Percentiles rank a stretch among this genome's conserved stretches.
These are phyloP conservation scores for Eilema caniola DNA, from an alignment of 2,888 invertebrate species.

Conservation along the genomic window DNA sequence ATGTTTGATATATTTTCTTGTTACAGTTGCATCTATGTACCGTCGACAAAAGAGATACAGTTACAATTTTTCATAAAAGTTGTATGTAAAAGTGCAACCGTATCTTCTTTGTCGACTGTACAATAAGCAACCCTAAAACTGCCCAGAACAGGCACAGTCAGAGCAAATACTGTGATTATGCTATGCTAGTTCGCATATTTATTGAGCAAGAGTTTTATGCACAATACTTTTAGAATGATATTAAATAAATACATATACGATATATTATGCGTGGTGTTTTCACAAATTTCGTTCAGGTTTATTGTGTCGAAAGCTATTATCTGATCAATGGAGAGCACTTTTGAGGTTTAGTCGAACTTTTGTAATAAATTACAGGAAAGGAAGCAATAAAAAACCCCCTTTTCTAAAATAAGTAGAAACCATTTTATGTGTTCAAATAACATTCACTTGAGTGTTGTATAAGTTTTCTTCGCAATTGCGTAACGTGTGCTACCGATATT, in stretches of 20 bases:
- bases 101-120: no score
- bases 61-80: no score
- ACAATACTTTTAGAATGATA: not conserved
- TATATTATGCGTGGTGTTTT: not conserved
- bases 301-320: slow-evolving; percentile 4
- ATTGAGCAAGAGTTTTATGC: not conserved
- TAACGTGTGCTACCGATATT: not conserved
- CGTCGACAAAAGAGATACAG: no score
- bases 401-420: not conserved
- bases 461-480: not conserved
- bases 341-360: slow-evolving; percentile 4
- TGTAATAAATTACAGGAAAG: slow-evolving; percentile 1
- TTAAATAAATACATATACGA: not conserved
- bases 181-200: no score
- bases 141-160: not conserved
- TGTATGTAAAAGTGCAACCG: no score
- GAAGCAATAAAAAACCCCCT: slow-evolving; percentile 1
- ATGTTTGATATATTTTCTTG: not conserved
- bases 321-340: not conserved
- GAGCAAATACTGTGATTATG: no score
- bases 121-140: not conserved
- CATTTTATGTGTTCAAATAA: not conserved
- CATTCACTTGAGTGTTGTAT: slow-evolving; percentile 4
- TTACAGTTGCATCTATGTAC: not conserved
- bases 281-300: not conserved